Evolutionary conservation across 2,113 vertebrate genomes (phyloP).

Genomic region (Talpa occidentalis): DNA sequence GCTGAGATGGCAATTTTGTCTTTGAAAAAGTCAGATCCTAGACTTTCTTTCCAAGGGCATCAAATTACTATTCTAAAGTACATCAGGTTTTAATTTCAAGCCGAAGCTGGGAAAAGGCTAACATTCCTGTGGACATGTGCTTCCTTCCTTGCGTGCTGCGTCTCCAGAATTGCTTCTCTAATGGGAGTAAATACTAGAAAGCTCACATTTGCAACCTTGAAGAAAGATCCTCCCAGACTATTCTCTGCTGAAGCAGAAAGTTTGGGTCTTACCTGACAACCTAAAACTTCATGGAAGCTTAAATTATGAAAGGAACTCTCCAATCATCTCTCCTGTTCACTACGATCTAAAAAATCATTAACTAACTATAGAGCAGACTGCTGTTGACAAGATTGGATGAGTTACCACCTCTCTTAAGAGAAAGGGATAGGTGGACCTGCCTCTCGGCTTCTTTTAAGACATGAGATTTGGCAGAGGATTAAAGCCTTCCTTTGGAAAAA

Average conservation of each 20-base stretch:
- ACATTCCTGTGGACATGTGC: not conserved
- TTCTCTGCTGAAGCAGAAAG: not conserved
- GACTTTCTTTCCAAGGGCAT: not conserved
- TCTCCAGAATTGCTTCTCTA: constrained; percentile 3
- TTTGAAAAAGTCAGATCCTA: not conserved
- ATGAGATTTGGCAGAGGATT: not conserved
- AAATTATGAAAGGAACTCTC: constrained; percentile 34
- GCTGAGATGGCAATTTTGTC: not conserved
- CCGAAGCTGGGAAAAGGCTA: not conserved
- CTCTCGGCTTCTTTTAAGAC: not conserved
- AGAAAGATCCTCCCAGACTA: not conserved
- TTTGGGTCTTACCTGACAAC: not conserved
- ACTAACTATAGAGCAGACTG: not conserved
- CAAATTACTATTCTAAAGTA: not conserved
- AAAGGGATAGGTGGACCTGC: not conserved
- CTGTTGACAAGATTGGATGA: rapidly evolving
- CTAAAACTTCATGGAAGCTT: not conserved
- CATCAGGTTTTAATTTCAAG: constrained; percentile 19
- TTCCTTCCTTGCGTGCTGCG: not conserved
- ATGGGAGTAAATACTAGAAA: not conserved
- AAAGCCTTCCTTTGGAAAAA: not conserved
- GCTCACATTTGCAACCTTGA: not conserved
- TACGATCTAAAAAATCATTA: not conserved
- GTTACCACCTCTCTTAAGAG: not conserved
- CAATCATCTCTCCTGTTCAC: not conserved